Percentiles rank a stretch among this genome's conserved stretches.
Evolutionary conservation across 2,797 vertebrate genomes (phyloP).

Genomic region (Hirundo rustica): DNA sequence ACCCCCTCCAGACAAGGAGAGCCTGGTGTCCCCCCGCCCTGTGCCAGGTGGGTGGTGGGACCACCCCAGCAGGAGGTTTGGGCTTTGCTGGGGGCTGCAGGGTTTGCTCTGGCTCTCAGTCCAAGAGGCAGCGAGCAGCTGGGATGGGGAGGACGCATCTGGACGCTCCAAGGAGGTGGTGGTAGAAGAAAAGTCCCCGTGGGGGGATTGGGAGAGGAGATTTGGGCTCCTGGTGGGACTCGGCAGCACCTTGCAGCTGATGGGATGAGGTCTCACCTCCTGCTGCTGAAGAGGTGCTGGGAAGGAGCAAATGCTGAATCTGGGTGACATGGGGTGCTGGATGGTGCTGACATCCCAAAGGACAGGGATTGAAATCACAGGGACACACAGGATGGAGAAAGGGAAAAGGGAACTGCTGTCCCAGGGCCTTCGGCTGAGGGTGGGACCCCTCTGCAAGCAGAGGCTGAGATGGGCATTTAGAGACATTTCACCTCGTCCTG

Average conservation of each 20-base stretch:
- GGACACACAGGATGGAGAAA: background rate
- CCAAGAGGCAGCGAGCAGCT: background rate
- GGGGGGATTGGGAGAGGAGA: background rate
- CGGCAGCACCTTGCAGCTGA: rapidly evolving
- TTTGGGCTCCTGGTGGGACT: background rate
- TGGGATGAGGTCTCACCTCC: background rate
- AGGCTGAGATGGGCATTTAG: background rate
- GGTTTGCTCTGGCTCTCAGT: background rate
- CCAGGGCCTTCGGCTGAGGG: background rate
- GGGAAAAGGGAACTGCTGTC: background rate
- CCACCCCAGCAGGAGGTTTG: background rate
- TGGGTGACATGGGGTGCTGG: background rate
- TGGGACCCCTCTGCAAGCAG: background rate
- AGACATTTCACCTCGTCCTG: background rate
- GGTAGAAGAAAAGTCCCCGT: rapidly evolving
- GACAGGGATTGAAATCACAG: rapidly evolving
- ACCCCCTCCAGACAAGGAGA: background rate
- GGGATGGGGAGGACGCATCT: background rate
- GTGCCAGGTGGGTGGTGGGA: background rate
- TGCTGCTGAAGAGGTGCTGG: background rate
- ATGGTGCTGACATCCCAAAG: background rate
- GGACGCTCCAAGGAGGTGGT: background rate
- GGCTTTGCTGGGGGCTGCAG: background rate
- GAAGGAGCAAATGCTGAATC: background rate
- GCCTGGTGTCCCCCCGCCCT: background rate